phyloP scores from a whole-genome alignment of 2,113 vertebrate species.

The Elephas maximus region DNA sequence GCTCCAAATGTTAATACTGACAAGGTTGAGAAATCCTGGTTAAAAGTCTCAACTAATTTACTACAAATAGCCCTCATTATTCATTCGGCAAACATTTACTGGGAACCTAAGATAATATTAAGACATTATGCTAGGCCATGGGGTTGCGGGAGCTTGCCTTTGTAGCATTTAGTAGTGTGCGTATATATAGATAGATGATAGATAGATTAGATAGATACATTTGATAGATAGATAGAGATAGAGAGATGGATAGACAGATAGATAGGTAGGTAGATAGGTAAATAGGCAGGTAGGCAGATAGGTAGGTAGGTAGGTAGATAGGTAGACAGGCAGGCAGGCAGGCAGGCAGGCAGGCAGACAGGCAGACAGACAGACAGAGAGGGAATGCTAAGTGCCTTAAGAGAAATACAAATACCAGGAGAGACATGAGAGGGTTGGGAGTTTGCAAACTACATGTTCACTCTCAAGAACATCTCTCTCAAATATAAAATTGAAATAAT shows the following conservation, averaged over 20 bases:
- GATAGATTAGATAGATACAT: no score
- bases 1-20: neutral
- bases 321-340: no score
- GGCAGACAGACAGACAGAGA: no score
- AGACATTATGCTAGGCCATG: neutral
- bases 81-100: neutral
- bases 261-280: no score
- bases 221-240: neutral
- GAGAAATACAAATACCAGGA: neutral
- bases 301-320: no score
- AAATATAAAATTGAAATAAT: constrained; percentile 14
- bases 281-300: no score
- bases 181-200: no score
- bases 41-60: neutral
- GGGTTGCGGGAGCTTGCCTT: neutral
- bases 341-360: no score
- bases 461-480: neutral
- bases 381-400: neutral
- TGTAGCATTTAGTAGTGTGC: neutral
- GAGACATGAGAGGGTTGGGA: neutral
- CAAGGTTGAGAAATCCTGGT: neutral
- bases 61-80: neutral
- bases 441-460: neutral
- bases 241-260: neutral
- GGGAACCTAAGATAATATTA: neutral